Evolutionary conservation across 2,797 vertebrate species (phyloP).

Genomic region (Gila robusta): DNA sequence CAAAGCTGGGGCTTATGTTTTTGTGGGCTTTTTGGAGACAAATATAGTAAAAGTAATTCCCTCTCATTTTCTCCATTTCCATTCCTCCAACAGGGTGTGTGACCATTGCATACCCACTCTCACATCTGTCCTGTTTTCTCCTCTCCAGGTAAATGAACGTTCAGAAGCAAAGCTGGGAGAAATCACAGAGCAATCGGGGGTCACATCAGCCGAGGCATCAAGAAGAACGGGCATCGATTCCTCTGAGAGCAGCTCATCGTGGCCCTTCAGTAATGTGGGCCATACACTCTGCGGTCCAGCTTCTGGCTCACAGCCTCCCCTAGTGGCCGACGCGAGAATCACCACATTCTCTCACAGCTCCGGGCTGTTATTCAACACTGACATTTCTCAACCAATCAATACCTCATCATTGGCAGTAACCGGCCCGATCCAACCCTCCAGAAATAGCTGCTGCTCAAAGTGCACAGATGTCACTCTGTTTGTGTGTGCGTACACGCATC

Average conservation of each 20-base stretch:
- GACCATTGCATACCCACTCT: slow-evolving; percentile 37
- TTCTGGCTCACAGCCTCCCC: slow-evolving; percentile 63
- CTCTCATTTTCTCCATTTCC: slow-evolving; percentile 35
- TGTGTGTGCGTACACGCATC: slow-evolving; percentile 42
- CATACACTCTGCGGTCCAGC: slow-evolving; percentile 32
- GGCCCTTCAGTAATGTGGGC: slow-evolving; percentile 51
- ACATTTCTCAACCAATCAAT: slow-evolving; percentile 82
- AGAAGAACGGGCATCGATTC: slow-evolving; percentile 33
- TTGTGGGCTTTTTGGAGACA: slow-evolving; percentile 26
- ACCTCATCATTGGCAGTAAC: slow-evolving; percentile 81
- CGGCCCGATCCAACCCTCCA: slow-evolving; percentile 74
- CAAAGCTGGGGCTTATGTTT: slow-evolving; percentile 24
- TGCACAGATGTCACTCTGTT: slow-evolving; percentile 60
- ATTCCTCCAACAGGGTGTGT: not conserved
- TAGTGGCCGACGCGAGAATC: slow-evolving; percentile 57
- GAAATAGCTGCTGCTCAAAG: slow-evolving; percentile 65
- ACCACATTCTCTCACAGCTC: slow-evolving; percentile 51
- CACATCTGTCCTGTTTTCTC: slow-evolving; percentile 14
- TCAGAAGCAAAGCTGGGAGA: slow-evolving; percentile 35
- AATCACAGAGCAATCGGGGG: slow-evolving; percentile 36
- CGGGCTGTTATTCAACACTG: slow-evolving; percentile 70
- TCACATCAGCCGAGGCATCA: slow-evolving; percentile 12
- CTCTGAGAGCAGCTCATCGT: slow-evolving; percentile 18
- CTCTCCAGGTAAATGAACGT: slow-evolving; percentile 25
- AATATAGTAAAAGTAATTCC: slow-evolving; percentile 36